Evolutionary conservation across 2,113 vertebrate genomes (phyloP).

Genomic region (Zosterops hypoxanthus): DNA sequence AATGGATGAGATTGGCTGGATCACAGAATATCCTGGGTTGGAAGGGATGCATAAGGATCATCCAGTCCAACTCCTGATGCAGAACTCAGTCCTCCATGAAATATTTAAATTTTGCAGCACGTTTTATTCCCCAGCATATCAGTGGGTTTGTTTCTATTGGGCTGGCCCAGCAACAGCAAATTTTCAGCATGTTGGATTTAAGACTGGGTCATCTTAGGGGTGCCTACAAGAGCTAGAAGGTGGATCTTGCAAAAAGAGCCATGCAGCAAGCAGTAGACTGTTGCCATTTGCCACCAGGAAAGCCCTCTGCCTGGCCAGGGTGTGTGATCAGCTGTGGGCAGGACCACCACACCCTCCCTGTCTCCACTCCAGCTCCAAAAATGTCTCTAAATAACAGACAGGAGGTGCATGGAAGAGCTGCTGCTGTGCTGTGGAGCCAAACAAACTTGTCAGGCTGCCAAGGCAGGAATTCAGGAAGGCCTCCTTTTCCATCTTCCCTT

Average conservation of each 20-base stretch:
- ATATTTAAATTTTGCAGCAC: background rate
- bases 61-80: background rate
- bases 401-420: background rate
- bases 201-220: background rate
- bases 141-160: background rate
- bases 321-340: background rate
- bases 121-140: background rate
- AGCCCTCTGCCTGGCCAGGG: background rate
- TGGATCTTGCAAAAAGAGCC: background rate
- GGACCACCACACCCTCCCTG: background rate
- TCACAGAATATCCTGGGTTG: background rate
- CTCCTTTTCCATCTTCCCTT: background rate
- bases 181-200: background rate
- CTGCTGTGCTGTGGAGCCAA: background rate
- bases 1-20: background rate
- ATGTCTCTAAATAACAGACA: background rate
- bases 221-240: fast-evolving
- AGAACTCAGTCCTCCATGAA: background rate
- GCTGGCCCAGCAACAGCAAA: background rate
- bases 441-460: background rate
- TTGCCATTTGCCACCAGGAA: background rate
- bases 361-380: background rate
- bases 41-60: background rate
- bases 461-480: background rate
- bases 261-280: background rate